phyloP scores from a whole-genome alignment of 2,113 vertebrate genomes.

The Conger conger region DNA sequence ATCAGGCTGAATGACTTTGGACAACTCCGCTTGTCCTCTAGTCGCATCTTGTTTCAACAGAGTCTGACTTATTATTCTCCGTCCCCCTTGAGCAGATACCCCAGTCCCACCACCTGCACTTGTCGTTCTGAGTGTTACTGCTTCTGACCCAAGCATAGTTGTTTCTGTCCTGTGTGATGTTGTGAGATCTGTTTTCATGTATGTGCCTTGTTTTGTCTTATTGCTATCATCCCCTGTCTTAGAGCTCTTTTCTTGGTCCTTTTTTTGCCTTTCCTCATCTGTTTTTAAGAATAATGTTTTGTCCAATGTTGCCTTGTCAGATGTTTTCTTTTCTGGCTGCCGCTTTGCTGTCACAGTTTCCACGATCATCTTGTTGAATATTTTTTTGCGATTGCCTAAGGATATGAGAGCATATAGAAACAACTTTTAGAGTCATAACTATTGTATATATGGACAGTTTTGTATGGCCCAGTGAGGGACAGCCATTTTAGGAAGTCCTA shows the following conservation, averaged over 20 bases:
- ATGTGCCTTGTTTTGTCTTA: slow-evolving; percentile 44
- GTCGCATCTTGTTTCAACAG: slow-evolving; percentile 38
- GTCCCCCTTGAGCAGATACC: background rate
- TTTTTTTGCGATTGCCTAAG: slow-evolving; percentile 50
- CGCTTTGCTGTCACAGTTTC: slow-evolving; percentile 42
- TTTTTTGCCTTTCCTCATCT: slow-evolving; percentile 41
- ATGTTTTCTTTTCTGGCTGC: slow-evolving; percentile 38
- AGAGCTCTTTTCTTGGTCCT: slow-evolving; percentile 23
- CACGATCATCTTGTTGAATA: slow-evolving; percentile 35
- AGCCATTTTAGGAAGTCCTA: background rate
- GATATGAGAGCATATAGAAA: background rate
- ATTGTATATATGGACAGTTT: background rate
- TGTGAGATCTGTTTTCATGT: slow-evolving; percentile 31
- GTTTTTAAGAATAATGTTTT: slow-evolving; percentile 47
- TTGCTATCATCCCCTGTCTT: background rate
- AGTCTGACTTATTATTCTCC: background rate
- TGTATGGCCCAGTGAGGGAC: background rate
- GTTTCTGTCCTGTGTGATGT: slow-evolving; percentile 41
- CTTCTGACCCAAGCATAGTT: background rate
- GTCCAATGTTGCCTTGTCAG: slow-evolving; percentile 39
- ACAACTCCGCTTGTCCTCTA: slow-evolving; percentile 49
- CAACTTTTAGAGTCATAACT: background rate
- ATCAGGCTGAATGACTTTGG: slow-evolving; percentile 49
- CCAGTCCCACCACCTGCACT: background rate
- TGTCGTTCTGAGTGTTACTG: background rate